Conservation (phyloP, 2,888 invertebrate genomes). For the Campoplex nolae region DNA sequence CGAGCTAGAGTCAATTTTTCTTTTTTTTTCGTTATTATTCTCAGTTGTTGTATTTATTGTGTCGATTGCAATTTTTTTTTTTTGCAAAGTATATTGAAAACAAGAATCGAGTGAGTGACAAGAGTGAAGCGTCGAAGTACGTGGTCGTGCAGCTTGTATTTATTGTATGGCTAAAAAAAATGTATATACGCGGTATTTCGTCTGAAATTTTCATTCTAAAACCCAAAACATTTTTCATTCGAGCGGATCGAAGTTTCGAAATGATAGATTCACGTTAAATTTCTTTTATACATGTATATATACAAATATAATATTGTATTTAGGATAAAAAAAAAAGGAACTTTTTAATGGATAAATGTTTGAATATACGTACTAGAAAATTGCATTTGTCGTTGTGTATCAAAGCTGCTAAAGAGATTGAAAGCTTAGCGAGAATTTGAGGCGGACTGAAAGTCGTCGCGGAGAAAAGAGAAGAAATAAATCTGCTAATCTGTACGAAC, state of each 20-base stretch:
- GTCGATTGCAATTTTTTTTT: conserved; percentile 66
- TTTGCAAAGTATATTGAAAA: neutral
- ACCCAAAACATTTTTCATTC: neutral
- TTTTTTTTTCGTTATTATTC: neutral
- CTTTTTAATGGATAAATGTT: conserved; percentile 50
- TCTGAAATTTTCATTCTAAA: neutral
- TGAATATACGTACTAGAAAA: conserved; percentile 51
- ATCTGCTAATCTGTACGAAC: conserved; percentile 43
- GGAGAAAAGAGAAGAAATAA: conserved; percentile 24
- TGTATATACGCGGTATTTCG: neutral
- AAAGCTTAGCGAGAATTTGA: conserved; percentile 24
- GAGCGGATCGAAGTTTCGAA: neutral
- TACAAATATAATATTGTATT: conserved; percentile 28
- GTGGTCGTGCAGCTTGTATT: conserved; percentile 54
- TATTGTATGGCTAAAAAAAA: conserved; percentile 9
- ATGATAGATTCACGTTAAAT: neutral
- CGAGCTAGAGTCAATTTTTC: neutral
- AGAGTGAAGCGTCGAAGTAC: conserved; percentile 50
- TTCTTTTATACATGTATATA: neutral
- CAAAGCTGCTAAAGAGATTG: conserved; percentile 12
- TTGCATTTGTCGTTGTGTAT: conserved; percentile 58
- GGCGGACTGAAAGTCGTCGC: neutral
- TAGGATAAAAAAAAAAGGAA: neutral
- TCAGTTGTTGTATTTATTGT: conserved; percentile 67
- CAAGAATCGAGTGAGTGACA: conserved; percentile 11